Percentiles rank a stretch among this genome's conserved stretches.
Conservation (phyloP, 2,888 invertebrate species). For the Augochlorella aurata region DNA sequence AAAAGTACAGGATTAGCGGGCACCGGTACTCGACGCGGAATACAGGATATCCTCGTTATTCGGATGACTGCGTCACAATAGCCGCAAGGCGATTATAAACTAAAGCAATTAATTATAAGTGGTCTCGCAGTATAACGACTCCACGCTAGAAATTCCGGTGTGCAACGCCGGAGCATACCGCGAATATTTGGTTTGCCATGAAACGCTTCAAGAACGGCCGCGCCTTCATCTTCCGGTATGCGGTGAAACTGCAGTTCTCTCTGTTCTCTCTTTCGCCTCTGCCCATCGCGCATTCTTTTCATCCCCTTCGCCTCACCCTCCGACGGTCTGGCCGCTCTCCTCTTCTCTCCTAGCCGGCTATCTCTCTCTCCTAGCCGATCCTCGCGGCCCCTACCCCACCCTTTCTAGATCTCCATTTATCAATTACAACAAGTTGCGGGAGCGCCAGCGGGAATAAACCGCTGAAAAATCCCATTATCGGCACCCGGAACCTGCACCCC, state of each 20-base stretch:
- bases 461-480: slow-evolving; percentile 65
- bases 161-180: slow-evolving; percentile 70
- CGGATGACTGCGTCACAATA: slow-evolving; percentile 67
- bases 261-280: slow-evolving; percentile 42
- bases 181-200: slow-evolving; percentile 73
- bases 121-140: slow-evolving; percentile 71
- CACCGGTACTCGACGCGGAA: slow-evolving; percentile 31
- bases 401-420: slow-evolving; percentile 61
- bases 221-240: slow-evolving; percentile 74
- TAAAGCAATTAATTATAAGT: slow-evolving; percentile 77
- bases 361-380: background rate
- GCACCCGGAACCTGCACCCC: slow-evolving; percentile 36
- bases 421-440: slow-evolving; percentile 64
- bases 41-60: slow-evolving; percentile 67
- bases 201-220: slow-evolving; percentile 72
- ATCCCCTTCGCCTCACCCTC: background rate
- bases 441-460: slow-evolving; percentile 57
- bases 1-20: slow-evolving; percentile 47
- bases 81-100: slow-evolving; percentile 76
- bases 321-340: background rate
- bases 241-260: slow-evolving; percentile 65
- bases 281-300: slow-evolving; percentile 26
- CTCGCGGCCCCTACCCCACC: background rate
- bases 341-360: background rate
- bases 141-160: slow-evolving; percentile 71